Evolutionary conservation across 2,888 invertebrate species (phyloP).

Genomic region (Desoria tigrina): DNA sequence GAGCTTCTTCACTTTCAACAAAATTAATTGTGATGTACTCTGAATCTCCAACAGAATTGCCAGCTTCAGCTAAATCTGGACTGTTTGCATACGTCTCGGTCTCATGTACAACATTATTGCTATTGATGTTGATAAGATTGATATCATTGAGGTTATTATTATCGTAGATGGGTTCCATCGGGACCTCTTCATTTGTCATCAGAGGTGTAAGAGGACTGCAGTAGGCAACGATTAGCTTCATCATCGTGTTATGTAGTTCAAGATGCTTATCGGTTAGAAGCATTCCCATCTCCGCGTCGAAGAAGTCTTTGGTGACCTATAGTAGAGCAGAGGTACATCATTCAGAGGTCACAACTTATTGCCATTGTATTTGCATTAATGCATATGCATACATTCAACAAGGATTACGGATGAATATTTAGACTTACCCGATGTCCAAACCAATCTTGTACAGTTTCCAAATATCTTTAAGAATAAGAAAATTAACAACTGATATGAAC

Average conservation of each 20-base stretch:
- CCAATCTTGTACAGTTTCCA: conserved; percentile 31
- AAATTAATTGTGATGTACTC: conserved; percentile 12
- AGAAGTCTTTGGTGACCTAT: conserved; percentile 29
- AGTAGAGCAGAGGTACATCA: too few relatives aligned
- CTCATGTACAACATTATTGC: too few relatives aligned
- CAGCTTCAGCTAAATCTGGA: too few relatives aligned
- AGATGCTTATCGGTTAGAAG: conserved; percentile 22
- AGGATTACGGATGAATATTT: too few relatives aligned
- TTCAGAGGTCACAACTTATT: neutral
- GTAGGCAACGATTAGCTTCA: conserved; percentile 6
- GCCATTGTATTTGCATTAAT: too few relatives aligned
- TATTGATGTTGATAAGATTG: too few relatives aligned
- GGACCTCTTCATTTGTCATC: too few relatives aligned
- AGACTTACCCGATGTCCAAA: conserved; percentile 34
- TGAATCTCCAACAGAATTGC: neutral
- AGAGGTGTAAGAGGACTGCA: too few relatives aligned
- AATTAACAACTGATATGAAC: neutral
- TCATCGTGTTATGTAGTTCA: conserved; percentile 28
- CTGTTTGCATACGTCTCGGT: too few relatives aligned
- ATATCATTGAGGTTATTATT: too few relatives aligned
- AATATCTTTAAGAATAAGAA: conserved; percentile 16
- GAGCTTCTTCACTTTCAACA: neutral
- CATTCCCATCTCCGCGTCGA: conserved; percentile 28
- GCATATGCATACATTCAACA: too few relatives aligned
- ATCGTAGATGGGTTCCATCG: too few relatives aligned